These are phyloP conservation scores for Rhadina sibilatrix DNA, from an alignment of 2,113 vertebrate genomes.

Conservation along the genomic window DNA sequence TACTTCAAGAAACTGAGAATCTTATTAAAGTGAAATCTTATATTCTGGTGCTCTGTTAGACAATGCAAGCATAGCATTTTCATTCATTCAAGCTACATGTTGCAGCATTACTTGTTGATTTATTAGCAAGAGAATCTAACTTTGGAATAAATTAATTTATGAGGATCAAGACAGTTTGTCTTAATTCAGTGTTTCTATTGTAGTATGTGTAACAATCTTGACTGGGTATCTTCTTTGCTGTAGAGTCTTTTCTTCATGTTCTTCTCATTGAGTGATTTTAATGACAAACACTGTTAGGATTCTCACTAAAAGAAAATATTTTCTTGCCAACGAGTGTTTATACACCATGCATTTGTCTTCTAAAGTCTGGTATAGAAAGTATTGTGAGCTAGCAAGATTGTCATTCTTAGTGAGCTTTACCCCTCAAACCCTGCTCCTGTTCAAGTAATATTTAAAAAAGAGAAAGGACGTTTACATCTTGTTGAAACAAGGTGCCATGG, in stretches of 20 bases:
- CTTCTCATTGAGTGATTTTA: neutral
- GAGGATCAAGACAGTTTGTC: neutral
- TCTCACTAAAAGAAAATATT: neutral
- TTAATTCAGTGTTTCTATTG: neutral
- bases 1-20: neutral
- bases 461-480: rapidly evolving
- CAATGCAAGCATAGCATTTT: neutral
- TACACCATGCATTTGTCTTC: neutral
- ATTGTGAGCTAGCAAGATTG: neutral
- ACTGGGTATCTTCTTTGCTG: neutral
- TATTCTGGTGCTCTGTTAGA: neutral
- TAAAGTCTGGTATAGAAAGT: neutral
- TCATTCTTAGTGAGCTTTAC: neutral
- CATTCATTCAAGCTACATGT: neutral
- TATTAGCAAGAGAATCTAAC: neutral
- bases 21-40: neutral
- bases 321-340: neutral
- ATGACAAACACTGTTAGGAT: neutral
- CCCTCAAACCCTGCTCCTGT: neutral
- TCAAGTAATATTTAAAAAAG: neutral
- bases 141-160: neutral
- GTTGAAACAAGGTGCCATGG: neutral
- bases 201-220: neutral
- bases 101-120: neutral
- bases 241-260: neutral